Percentiles rank a stretch among this genome's conserved stretches.
phyloP scores from a whole-genome alignment of 2,888 invertebrate species.

The Phasia obesa region DNA sequence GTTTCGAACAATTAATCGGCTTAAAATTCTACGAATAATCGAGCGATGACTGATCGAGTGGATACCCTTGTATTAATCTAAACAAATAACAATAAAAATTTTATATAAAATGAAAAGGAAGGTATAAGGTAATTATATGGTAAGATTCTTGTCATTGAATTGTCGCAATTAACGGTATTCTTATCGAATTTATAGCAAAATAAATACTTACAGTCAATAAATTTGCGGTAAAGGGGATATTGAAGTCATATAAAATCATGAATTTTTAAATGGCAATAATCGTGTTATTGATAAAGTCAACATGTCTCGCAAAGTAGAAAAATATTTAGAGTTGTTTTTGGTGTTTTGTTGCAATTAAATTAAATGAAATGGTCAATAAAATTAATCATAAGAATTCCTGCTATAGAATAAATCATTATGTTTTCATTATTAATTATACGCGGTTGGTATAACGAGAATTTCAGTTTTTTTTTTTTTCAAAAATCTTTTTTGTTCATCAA shows the following conservation, averaged over 20 bases:
- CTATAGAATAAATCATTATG: too few species aligned
- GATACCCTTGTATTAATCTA: too few species aligned
- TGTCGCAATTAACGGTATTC: constrained; percentile 19
- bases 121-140: constrained; percentile 8
- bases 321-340: constrained; percentile 1
- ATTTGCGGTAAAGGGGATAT: neutral
- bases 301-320: constrained; percentile 47
- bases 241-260: constrained; percentile 45
- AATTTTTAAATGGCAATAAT: constrained; percentile 31
- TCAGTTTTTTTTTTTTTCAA: too few species aligned
- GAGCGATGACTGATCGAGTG: too few species aligned
- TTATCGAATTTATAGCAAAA: constrained; percentile 47
- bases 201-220: constrained; percentile 4
- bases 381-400: neutral
- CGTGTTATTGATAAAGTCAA: constrained; percentile 67
- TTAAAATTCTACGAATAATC: too few species aligned
- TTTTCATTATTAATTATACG: too few species aligned
- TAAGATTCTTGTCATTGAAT: constrained; percentile 16
- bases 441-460: too few species aligned
- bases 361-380: too few species aligned
- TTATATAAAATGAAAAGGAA: neutral
- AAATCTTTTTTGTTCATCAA: too few species aligned
- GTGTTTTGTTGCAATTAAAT: neutral
- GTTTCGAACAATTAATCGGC: too few species aligned
- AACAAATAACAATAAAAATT: constrained; percentile 22